Evolutionary conservation across 2,797 vertebrate genomes (phyloP).

Genomic region (Manis crassicaudata): DNA sequence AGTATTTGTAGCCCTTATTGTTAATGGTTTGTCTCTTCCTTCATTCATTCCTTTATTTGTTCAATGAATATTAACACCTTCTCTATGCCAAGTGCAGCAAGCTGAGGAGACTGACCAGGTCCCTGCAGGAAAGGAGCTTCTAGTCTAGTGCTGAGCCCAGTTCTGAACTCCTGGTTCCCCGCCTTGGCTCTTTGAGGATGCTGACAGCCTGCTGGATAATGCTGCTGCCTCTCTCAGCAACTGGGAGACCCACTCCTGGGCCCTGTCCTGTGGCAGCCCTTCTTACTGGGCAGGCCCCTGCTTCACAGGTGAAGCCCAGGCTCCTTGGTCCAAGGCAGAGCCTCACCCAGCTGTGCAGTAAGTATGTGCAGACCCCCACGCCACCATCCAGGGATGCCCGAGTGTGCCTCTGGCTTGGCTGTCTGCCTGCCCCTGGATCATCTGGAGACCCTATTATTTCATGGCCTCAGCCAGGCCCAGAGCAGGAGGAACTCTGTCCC

Average conservation of each 20-base stretch:
- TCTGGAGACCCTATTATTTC: neutral
- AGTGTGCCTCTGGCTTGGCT: neutral
- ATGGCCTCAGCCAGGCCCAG: neutral
- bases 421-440: neutral
- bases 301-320: neutral
- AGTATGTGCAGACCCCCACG: fast-evolving
- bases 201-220: neutral
- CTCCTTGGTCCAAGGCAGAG: neutral
- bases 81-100: neutral
- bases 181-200: neutral
- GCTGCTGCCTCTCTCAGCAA: neutral
- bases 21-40: neutral
- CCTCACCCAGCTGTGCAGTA: fast-evolving
- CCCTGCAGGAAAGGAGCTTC: neutral
- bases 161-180: neutral
- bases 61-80: neutral
- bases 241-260: neutral
- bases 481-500: neutral
- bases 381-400: neutral
- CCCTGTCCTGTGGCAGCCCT: neutral
- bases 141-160: neutral
- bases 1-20: neutral
- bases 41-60: neutral
- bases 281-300: neutral
- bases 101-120: neutral